Base-by-base conservation (phyloP, 2,888 invertebrate genomes). In the Euclidia mi region DNA sequence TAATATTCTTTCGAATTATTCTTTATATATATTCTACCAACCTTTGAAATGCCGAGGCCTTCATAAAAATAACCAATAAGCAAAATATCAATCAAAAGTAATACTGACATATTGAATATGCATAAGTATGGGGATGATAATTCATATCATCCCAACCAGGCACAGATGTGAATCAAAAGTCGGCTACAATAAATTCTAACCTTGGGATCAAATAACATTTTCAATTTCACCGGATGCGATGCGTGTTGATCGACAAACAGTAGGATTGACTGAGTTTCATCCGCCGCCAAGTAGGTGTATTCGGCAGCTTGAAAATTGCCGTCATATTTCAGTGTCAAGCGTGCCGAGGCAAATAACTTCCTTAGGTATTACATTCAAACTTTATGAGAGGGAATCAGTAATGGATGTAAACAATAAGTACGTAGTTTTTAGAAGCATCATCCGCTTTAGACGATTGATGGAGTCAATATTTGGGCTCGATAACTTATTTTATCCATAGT, bases 271-370 rank as follows among this genome's bases (percentile, higher is more conserved):
- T 89, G 85, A 76, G 74, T 75, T 74, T 74, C 62, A 57, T 64
- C 71, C 63, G 59, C 60, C 70, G 69, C 56, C 57, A 49, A 63
- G 57, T 73, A 77, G 75, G 75, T 85, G 84, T 79, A 85, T 85
- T 85, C 81, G 83, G 82, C 82, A 83, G 85, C 81, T 85, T 85
- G 80, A 85, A 90, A 89, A 91, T 91, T n/a, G n/a, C n/a, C n/a
- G n/a, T n/a, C n/a, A n/a, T n/a, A n/a, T n/a, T 91, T 92, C 89
- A 90, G 76, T 86, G 89, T 87, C 89, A 87, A 81, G 78, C 82
- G 84, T 79, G 75, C 76, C 71, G 81, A 78, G 78, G 81, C 79
- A 85, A 88, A 90, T 88, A 88, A 90, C 87, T 91, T 90, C 82
- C 84, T 86, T 84, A 79, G 81, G 78, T 83, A 76, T 79, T 78